Percentiles rank a stretch among this genome's conserved stretches.
These are phyloP conservation scores for Syngnathoides biaculeatus DNA, from an alignment of 2,113 vertebrate species.

Conservation along the genomic window DNA sequence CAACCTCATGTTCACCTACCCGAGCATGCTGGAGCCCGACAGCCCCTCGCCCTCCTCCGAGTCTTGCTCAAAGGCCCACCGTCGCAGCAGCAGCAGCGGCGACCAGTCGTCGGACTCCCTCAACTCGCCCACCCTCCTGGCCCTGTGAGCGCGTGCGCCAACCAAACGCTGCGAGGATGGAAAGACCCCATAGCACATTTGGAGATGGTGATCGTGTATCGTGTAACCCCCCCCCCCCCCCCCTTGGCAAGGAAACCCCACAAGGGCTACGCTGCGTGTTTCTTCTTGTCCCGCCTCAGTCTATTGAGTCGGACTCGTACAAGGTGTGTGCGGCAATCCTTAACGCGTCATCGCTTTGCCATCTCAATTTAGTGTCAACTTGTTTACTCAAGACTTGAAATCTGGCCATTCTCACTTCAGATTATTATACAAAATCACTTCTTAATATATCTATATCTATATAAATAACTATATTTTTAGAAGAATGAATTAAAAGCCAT, in stretches of 20 bases:
- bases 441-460: conserved; percentile 36
- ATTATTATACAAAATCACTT: conserved; percentile 26
- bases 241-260: conserved; percentile 52
- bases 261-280: conserved; percentile 72
- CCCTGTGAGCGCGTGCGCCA: conserved; percentile 78
- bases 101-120: conserved; percentile 99
- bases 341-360: conserved; percentile 41
- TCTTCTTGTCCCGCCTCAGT: conserved; percentile 57
- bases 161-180: conserved; percentile 51
- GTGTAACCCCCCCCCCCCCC: conserved; percentile 35
- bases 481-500: conserved; percentile 58
- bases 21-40: conserved; percentile 93
- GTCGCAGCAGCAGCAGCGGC: conserved; percentile 97
- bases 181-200: conserved; percentile 49
- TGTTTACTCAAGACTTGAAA: conserved; percentile 50
- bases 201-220: conserved; percentile 54
- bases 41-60: conserved; percentile 92
- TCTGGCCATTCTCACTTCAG: conserved; percentile 19
- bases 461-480: conserved; percentile 20
- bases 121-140: conserved; percentile 97
- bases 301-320: conserved; percentile 11
- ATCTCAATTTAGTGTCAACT: conserved; percentile 57
- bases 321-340: conserved; percentile 42
- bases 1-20: conserved; percentile 97
- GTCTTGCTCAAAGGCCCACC: conserved; percentile 98